These are phyloP conservation scores for Pygocentrus nattereri DNA, from an alignment of 2,797 vertebrate species.

Conservation along the genomic window DNA sequence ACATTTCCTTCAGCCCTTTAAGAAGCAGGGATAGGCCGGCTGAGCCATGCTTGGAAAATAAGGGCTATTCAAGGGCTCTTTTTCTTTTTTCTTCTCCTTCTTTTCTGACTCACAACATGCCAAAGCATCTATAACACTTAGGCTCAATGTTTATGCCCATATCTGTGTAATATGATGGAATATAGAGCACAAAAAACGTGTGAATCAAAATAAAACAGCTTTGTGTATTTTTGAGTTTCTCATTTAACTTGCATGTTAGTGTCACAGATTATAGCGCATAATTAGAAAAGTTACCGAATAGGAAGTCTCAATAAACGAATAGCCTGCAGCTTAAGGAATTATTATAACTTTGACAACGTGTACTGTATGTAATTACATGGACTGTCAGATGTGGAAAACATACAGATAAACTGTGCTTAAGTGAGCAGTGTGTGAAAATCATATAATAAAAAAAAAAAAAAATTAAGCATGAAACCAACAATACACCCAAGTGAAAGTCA, in stretches of 20 bases:
- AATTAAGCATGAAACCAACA: no score
- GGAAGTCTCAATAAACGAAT: neutral
- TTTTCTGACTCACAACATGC: neutral
- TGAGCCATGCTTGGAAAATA: neutral
- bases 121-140: neutral
- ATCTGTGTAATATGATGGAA: neutral
- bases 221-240: neutral
- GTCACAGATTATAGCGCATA: neutral
- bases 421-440: no score
- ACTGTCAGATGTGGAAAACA: no score
- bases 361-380: no score
- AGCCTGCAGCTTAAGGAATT: neutral
- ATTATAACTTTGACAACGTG: no score
- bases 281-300: neutral
- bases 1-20: conserved; percentile 31
- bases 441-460: neutral
- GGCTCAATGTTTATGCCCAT: neutral
- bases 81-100: neutral
- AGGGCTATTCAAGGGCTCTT: neutral
- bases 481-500: no score
- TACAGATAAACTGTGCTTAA: no score
- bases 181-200: neutral
- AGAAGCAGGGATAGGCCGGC: neutral
- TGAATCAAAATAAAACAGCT: no score
- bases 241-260: neutral